A percentile compares a stretch with the other conserved stretches of the same genome.
These are phyloP conservation scores for Artemia sinica DNA, from an alignment of 2,888 invertebrate genomes.

Conservation along the genomic window DNA sequence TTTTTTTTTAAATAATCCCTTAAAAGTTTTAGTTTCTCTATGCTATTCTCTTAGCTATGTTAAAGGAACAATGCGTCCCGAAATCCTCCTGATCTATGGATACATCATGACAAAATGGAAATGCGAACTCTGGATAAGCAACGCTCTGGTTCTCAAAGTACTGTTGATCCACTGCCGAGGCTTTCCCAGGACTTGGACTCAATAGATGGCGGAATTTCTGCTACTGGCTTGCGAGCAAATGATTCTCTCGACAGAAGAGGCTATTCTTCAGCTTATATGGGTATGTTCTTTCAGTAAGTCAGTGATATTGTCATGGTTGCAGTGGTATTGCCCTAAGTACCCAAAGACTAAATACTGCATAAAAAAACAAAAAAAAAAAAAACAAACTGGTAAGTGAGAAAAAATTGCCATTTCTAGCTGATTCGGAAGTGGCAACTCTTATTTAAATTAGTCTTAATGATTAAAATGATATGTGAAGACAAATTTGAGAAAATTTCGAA, in stretches of 20 bases:
- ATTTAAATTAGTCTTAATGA: too few relatives aligned
- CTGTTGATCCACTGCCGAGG: slow-evolving; percentile 30
- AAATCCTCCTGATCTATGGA: slow-evolving; percentile 49
- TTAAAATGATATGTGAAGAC: too few relatives aligned
- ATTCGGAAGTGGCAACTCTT: too few relatives aligned
- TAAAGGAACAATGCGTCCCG: slow-evolving; percentile 17
- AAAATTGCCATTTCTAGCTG: too few relatives aligned
- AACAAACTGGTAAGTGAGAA: too few relatives aligned
- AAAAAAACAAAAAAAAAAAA: too few relatives aligned
- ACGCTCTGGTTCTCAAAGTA: slow-evolving; percentile 31
- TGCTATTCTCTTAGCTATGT: slow-evolving; percentile 19
- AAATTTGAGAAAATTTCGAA: too few relatives aligned
- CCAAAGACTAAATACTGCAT: not conserved
- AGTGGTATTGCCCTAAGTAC: too few relatives aligned
- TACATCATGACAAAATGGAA: slow-evolving; percentile 94
- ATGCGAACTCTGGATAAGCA: slow-evolving; percentile 69
- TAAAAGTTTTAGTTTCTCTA: too few relatives aligned
- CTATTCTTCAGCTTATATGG: slow-evolving; percentile 69
- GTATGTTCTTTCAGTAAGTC: slow-evolving; percentile 35
- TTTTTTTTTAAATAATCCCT: too few relatives aligned
- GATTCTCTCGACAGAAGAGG: slow-evolving; percentile 58
- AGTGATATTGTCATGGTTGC: too few relatives aligned
- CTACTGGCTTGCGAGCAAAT: slow-evolving; percentile 24
- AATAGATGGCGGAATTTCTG: slow-evolving; percentile 24
- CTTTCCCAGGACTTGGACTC: slow-evolving; percentile 39